These are phyloP conservation scores for Salticus scenicus DNA, from an alignment of 2,888 invertebrate species.

Conservation along the genomic window DNA sequence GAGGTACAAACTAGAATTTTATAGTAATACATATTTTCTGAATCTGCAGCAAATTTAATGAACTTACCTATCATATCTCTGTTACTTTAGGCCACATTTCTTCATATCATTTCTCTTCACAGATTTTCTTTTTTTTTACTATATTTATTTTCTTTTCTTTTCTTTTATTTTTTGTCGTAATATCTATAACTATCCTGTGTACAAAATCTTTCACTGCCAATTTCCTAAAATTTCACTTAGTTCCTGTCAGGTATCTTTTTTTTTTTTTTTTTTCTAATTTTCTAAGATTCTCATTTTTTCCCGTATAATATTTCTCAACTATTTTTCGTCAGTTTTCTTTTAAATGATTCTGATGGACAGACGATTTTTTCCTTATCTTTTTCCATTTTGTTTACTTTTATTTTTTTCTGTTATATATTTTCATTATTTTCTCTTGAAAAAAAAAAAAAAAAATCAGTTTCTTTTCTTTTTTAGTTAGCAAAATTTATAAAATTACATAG, in stretches of 20 bases:
- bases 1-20: no score
- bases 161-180: no score
- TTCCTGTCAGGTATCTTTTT: neutral
- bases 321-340: neutral
- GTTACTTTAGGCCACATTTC: no score
- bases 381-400: no score
- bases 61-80: no score
- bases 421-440: neutral
- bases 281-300: neutral
- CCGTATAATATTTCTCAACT: neutral
- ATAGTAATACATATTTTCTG: no score
- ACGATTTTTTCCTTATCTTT: neutral
- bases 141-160: no score
- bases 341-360: slow-evolving; percentile 10
- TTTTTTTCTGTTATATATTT: neutral
- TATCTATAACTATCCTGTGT: neutral
- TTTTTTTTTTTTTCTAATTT: neutral
- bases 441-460: neutral
- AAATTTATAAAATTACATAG: neutral
- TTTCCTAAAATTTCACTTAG: neutral
- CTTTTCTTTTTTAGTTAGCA: neutral
- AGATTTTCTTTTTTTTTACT: no score
- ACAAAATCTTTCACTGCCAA: neutral
- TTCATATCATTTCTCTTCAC: no score
- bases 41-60: no score